Base-by-base conservation (phyloP, 2,797 vertebrate species). In the Harpagifer antarcticus region DNA sequence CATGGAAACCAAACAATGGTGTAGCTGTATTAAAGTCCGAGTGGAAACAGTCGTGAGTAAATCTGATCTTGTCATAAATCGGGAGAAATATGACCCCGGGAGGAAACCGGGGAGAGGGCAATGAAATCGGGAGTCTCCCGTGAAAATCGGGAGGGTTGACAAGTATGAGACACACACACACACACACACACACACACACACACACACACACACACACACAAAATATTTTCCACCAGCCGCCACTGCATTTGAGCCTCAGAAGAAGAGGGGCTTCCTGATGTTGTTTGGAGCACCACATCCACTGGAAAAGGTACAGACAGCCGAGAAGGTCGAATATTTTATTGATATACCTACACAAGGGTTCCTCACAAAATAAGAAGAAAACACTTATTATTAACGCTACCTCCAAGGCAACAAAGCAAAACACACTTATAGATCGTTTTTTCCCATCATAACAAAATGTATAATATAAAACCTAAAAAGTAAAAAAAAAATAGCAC, bases 331-430 rank as follows among this genome's bases (percentile, higher is more conserved):
- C 40, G 47, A 54, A 62, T 72, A 61, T 55, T 79, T 72, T 81
- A 83, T 81, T 79, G 52, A 75, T 13, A 58, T n/a, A 45, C 33
- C 48, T 40, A 55, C 55, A 68, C 58, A 62, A 48, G 17, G 40
- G 61, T 60, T n/a, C n/a, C 45, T 53, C 62, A 70, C 15, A 55
- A 43, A 78, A 37, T 4, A 48, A 19, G 13, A 10, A 11, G 8
- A 66, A 45, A 48, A 45, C 1, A 2, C 66, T 43, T 53, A 50
- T 54, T 79, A 68, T 76, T 33, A 72, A 53, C 16, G 15, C 3
- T 3, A 19, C 12, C 10, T 53, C 5, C 33, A 15, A 27, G 14
- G 0, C 3, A 54, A 44, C 42, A 59, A 60, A 57, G 49, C 40
- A 55, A 57, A n/a, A 13, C 16, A 54, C 16, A 11, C 3, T 16